These are phyloP conservation scores for Ophonus ardosiacus DNA, from an alignment of 2,888 invertebrate species.

Conservation along the genomic window DNA sequence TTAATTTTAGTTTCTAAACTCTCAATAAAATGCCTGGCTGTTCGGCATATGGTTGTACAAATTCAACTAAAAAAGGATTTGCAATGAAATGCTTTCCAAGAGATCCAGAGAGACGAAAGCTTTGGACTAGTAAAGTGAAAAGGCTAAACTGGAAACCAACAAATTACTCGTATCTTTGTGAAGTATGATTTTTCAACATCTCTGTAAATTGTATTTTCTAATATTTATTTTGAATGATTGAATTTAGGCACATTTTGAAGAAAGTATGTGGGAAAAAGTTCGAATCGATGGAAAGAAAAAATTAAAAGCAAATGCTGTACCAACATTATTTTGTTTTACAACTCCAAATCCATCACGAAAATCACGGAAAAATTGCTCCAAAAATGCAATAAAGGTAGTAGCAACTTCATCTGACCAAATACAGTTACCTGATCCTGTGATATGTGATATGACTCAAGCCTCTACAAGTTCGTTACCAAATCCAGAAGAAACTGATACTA, in stretches of 20 bases:
- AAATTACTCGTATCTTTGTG: slow-evolving; percentile 1
- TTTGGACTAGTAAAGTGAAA: slow-evolving; percentile 7
- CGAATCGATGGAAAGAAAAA: not conserved
- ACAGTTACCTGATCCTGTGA: no score
- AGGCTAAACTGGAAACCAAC: not conserved
- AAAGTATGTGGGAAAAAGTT: not conserved
- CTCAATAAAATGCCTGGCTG: slow-evolving; percentile 4
- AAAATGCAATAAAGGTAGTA: no score
- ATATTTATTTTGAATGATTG: no score
- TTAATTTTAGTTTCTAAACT: not conserved
- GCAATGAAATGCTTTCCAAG: not conserved
- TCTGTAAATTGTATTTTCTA: no score
- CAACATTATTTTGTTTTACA: no score
- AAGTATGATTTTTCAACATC: no score
- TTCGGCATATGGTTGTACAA: slow-evolving; percentile 11
- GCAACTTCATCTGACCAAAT: no score
- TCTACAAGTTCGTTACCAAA: no score
- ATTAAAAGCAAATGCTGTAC: not conserved
- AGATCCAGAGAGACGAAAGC: not conserved
- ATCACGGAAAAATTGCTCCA: no score
- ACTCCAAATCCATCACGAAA: no score
- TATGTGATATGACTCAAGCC: no score
- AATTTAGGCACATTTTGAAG: not conserved
- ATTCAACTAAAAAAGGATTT: not conserved
- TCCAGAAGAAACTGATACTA: no score